Evolutionary conservation across 2,113 vertebrate genomes (phyloP), one percentile per base, ranked within the genome.

Genomic region (Chloroceryle aenea): DNA sequence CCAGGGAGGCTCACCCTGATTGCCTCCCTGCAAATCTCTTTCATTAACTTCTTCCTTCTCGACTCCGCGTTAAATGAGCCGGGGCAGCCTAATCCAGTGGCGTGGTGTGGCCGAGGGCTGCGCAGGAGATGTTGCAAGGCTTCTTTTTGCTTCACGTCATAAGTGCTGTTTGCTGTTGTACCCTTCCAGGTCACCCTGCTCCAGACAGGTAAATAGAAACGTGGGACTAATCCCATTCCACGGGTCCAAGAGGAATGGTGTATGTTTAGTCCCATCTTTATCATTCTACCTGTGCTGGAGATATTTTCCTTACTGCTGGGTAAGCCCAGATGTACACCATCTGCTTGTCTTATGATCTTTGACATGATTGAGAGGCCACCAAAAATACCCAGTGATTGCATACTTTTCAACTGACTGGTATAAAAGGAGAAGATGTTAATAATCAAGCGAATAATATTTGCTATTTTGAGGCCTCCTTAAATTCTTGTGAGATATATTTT

Each of bases 241-340:
- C 3, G 8, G 73, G 56, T 86, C 87, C 69, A 32, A 68, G 94
- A 94, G 81, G 58, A 58, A 62, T 12, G 84, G 73, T 85, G 86
- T 87, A 9, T 77, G 59, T 94, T 97, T 71, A 92, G 82, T 77
- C 82, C 82, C 17, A 5, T 75, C 87, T 97, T 91, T 84, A 75
- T 96, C 75, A 78, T 95, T 87, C 87, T 95, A 97, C 96, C 94
- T 95, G 92, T 87, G 90, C 83, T 95, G 92, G 93, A 95, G 92
- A 92, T 75, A 67, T 85, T 97, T 85, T 92, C 92, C 92, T 96
- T 93, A 96, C 96, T 94, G 92, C 96, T 97, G 96, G 96, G 95
- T 94, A 82, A 97, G 96, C 95, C 96, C 95, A 97, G 96, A 97
- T 97, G 96, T 97, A 97, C 96, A 87, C 96, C 96, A 97, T 97